Evolutionary conservation across 2,113 vertebrate species (phyloP), one percentile per base, ranked within the genome.

Genomic region (Poeciliopsis prolifica): DNA sequence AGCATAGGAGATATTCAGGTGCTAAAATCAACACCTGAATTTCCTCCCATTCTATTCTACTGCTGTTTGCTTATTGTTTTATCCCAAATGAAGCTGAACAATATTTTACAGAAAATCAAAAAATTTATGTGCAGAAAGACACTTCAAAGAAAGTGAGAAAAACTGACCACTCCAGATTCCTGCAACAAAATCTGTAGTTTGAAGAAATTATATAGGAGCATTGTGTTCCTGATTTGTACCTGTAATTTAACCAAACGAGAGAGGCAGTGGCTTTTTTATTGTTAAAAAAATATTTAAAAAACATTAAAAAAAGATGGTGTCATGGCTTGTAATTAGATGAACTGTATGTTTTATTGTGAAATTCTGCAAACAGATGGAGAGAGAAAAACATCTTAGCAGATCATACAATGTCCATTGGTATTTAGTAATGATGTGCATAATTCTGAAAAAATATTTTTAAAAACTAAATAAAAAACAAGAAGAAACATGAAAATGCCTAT

Each of bases 401-500:
- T 48, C 44, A 48, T 17, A 19, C 15, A 48, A 48, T 48, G 44
- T 48, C 17, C 17, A 17, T 19, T 48, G 63, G 14, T 40, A 78
- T 80, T 74, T 19, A 78, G 26, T 66, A 29, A 63, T 48, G 44
- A 17, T 19, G 17, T 48, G 17, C 5, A 17, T 48, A 19, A 48
- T 48, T 48, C 4, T 48, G 14, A 19, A 19, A 19, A 48, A 48
- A 48, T 7, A 17, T 48, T 15, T 14, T n/a, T n/a, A n/a, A n/a
- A n/a, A n/a, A n/a, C n/a, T n/a, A n/a, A n/a, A n/a, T 68, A 11
- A 10, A 28, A 48, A 63, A 17, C 40, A 66, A 48, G 65, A 33
- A 77, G 69, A 72, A 61, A 87, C 68, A 72, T 70, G 40, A 37
- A 62, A 74, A 30, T 54, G 48, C 22, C 37, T 37, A 2, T 42